A percentile compares a stretch with the other conserved stretches of the same genome.
These are phyloP conservation scores for Eupithecia vulgata DNA, from an alignment of 2,888 invertebrate genomes.

Conservation along the genomic window DNA sequence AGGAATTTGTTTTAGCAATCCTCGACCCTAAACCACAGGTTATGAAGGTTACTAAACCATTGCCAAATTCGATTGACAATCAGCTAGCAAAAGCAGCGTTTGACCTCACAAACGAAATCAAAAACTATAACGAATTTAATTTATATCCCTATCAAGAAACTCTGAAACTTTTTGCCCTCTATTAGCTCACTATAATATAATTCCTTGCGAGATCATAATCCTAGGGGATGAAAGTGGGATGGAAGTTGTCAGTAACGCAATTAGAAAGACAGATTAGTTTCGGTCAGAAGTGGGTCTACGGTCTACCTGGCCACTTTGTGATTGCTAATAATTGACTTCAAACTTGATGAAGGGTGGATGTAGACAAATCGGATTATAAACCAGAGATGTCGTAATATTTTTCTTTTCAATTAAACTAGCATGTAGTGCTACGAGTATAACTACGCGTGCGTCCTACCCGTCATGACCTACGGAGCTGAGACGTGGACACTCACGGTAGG, in stretches of 20 bases:
- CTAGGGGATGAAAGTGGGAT: slow-evolving; percentile 77
- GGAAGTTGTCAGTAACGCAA: slow-evolving; percentile 83
- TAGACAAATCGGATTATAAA: background rate
- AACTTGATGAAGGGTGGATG: slow-evolving; percentile 45
- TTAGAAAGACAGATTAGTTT: slow-evolving; percentile 81
- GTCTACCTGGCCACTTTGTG: slow-evolving; percentile 69
- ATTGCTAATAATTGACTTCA: slow-evolving; percentile 66
- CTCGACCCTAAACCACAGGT: background rate
- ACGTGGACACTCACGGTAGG: too few species aligned
- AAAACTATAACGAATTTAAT: slow-evolving; percentile 8
- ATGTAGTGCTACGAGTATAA: too few species aligned
- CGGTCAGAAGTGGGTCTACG: slow-evolving; percentile 69
- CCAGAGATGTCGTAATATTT: background rate
- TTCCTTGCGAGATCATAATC: slow-evolving; percentile 79
- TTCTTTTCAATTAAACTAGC: background rate
- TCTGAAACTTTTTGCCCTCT: slow-evolving; percentile 62
- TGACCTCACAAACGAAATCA: background rate
- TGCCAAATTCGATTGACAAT: background rate
- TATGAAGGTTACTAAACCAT: background rate
- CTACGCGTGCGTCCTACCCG: too few species aligned
- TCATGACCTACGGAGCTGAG: too few species aligned
- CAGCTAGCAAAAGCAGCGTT: background rate
- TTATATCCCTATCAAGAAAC: slow-evolving; percentile 21
- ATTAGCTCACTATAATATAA: slow-evolving; percentile 78
- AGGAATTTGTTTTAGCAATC: background rate